phyloP scores from a whole-genome alignment of 2,797 vertebrate genomes.

The Balearica regulorum region DNA sequence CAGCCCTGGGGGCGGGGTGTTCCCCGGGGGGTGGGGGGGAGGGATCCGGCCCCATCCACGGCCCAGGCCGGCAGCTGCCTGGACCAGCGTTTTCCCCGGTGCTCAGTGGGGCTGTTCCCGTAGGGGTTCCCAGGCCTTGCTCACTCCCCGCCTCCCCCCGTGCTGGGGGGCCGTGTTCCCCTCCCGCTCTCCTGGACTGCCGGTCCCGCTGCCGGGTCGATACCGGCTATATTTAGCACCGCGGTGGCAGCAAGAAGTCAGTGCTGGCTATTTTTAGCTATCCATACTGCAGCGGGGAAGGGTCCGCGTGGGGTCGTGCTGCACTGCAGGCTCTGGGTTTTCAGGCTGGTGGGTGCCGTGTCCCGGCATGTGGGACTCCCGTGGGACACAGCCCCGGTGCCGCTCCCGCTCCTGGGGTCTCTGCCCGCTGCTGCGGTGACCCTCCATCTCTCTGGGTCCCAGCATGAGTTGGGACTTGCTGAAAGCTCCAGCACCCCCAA shows the following conservation, averaged over 20 bases:
- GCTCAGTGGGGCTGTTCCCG: background rate
- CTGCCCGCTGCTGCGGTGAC: background rate
- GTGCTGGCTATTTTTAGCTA: conserved; percentile 15
- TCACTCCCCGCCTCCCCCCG: background rate
- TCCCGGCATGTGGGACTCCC: rapidly evolving
- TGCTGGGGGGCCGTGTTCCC: background rate
- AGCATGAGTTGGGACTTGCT: rapidly evolving
- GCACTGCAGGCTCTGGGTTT: conserved; percentile 21
- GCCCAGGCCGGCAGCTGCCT: background rate
- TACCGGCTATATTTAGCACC: conserved; percentile 31
- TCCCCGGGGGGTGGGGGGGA: background rate
- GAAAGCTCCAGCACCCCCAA: background rate
- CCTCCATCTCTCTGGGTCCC: rapidly evolving
- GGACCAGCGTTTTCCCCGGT: rapidly evolving
- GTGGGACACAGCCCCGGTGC: rapidly evolving
- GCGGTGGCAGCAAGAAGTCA: background rate
- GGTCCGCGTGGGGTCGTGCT: background rate
- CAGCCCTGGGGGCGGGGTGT: background rate
- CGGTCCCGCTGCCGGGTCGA: background rate
- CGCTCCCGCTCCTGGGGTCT: background rate
- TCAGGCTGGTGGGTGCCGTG: background rate
- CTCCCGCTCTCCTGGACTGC: background rate
- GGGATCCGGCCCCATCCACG: background rate
- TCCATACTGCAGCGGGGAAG: background rate
- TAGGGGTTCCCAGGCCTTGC: background rate